Base-by-base conservation (phyloP, 2,888 invertebrate species). In the Epinotia brunnichana region DNA sequence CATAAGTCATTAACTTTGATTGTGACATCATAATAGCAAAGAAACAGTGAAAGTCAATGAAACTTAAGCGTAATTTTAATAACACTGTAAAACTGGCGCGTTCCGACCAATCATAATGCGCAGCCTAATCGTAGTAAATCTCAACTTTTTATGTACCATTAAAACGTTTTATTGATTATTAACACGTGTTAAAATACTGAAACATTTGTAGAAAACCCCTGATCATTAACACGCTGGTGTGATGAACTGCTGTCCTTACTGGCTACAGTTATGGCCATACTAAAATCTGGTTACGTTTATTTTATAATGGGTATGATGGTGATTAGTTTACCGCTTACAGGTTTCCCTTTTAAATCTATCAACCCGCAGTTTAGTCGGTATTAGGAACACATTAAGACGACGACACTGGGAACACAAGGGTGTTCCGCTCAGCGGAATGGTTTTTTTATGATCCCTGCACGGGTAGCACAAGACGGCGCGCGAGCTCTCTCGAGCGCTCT, bases 121-220 rank as follows among this genome's bases (percentile, higher is more conserved):
- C 87, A 86, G 84, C 86, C 87, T 89, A 88, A 89, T 87, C 88
- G 89, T 88, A 90, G 89, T 93, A 91, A 92, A 93, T 93, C 92
- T 90, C 85, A 85, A 88, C 89, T 91, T 93, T 93, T 93, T 91
- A 93, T 92, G 91, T 88, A 88, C 91, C 91, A 92, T 91, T 91
- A 92, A 91, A 88, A 84, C 83, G 76, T 91, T 93, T 93, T 93
- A 93, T 93, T 91, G 89, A 91, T 89, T 91, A 93, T 93, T 92
- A 93, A 93, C 92, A 93, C 90, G 84, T 93, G 91, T 90, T 91
- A 85, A 87, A 87, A 90, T 87, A 88, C 90, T 90, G 86, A 86
- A 91, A 90, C 91, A 90, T 90, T 90, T 86, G 90, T 91, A 91
- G 89, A 90, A 92, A 91, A 89, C 19, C 84, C 86, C 85, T 75